phyloP scores from a whole-genome alignment of 2,113 vertebrate genomes.

The Brienomyrus brachyistius region DNA sequence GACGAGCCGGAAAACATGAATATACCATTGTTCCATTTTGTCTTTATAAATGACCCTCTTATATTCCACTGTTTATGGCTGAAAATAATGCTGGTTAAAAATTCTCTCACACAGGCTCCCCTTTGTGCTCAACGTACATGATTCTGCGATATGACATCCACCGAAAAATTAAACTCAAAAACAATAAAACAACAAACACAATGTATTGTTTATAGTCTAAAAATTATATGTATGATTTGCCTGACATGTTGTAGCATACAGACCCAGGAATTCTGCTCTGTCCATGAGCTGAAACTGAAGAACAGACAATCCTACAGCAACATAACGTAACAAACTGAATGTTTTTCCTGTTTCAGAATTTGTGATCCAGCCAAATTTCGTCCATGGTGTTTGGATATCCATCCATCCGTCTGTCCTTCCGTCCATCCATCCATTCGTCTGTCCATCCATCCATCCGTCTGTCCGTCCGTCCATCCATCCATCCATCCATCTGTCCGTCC shows the following conservation, averaged over 20 bases:
- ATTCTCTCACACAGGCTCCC: slow-evolving; percentile 33
- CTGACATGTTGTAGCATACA: not conserved
- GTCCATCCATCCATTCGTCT: not conserved
- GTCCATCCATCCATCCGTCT: too few relatives aligned
- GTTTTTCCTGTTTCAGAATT: not conserved
- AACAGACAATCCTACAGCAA: not conserved
- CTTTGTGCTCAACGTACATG: not conserved
- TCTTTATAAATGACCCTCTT: slow-evolving; percentile 31
- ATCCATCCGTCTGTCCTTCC: not conserved
- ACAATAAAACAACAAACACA: not conserved
- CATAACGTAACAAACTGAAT: not conserved
- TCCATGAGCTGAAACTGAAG: not conserved
- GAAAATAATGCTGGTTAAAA: slow-evolving; percentile 34
- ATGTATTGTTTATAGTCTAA: not conserved
- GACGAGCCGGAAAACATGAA: slow-evolving; percentile 46
- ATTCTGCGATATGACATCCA: slow-evolving; percentile 12
- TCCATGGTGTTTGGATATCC: not conserved
- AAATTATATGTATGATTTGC: not conserved
- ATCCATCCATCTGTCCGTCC: too few relatives aligned
- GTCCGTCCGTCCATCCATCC: too few relatives aligned
- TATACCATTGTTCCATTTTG: slow-evolving; percentile 43
- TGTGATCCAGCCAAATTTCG: not conserved
- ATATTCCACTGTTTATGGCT: slow-evolving; percentile 42
- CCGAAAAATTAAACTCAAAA: not conserved
- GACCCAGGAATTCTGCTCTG: not conserved